Evolutionary conservation across 2,113 vertebrate genomes (phyloP).

Genomic region (Sminthopsis crassicaudata): DNA sequence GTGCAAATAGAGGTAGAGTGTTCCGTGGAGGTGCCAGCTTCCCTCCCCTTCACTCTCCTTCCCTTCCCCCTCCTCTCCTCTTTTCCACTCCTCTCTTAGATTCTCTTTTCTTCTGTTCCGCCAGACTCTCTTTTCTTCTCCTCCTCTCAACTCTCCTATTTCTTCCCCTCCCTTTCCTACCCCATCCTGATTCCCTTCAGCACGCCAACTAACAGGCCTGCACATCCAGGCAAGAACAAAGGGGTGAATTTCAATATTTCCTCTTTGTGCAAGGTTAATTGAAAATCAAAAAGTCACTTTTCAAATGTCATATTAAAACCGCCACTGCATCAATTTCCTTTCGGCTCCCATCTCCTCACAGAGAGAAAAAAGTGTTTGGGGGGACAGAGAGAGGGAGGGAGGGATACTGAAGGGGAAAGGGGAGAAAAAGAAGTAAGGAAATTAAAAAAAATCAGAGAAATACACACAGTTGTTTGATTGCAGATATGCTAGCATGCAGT

Average conservation of each 20-base stretch:
- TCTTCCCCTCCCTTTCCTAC: conserved; percentile 11
- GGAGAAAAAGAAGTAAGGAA: conserved; percentile 24
- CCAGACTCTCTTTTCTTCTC: not conserved
- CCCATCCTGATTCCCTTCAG: conserved; percentile 47
- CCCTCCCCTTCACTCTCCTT: not conserved
- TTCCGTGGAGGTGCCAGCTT: conserved; percentile 58
- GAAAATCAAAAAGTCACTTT: conserved; percentile 86
- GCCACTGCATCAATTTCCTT: conserved; percentile 82
- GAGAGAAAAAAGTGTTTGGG: conserved; percentile 41
- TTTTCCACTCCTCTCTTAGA: not conserved
- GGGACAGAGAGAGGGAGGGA: not conserved
- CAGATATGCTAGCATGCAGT: not conserved
- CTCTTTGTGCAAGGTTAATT: conserved; percentile 85
- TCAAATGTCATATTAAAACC: conserved; percentile 81
- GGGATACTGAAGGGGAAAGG: not conserved
- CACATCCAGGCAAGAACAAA: conserved; percentile 79
- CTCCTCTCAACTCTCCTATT: not conserved
- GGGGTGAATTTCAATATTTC: conserved; percentile 80
- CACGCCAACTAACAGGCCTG: conserved; percentile 63
- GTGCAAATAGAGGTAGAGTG: conserved; percentile 72
- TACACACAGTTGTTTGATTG: conserved; percentile 50
- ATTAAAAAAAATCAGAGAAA: conserved; percentile 53
- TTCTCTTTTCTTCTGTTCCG: not conserved
- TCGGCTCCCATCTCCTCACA: conserved; percentile 71
- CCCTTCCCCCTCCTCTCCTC: not conserved